phyloP scores from a whole-genome alignment of 2,113 vertebrate species.

The Elgaria multicarinata region DNA sequence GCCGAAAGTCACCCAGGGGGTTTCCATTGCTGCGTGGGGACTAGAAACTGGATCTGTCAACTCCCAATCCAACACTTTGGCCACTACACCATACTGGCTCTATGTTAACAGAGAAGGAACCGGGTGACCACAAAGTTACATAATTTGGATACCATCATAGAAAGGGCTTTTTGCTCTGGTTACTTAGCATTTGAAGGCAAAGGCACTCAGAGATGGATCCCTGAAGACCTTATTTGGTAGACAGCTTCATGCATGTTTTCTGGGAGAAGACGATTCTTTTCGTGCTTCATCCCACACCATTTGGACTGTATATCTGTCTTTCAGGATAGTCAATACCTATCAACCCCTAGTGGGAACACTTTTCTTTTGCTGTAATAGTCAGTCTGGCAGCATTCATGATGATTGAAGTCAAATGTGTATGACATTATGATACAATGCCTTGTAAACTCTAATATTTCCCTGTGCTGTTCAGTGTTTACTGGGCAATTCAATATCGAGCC shows the following conservation, averaged over 20 bases:
- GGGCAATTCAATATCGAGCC: constrained; percentile 25
- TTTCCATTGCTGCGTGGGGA: too few relatives aligned
- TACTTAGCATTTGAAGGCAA: too few relatives aligned
- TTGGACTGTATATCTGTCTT: background rate
- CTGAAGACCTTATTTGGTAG: background rate
- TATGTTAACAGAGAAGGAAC: too few relatives aligned
- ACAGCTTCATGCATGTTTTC: background rate
- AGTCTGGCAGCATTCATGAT: background rate
- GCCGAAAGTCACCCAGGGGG: too few relatives aligned
- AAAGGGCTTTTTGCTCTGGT: too few relatives aligned
- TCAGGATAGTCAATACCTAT: background rate
- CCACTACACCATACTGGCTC: too few relatives aligned
- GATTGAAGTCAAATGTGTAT: background rate
- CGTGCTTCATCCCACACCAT: background rate
- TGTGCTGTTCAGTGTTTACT: background rate
- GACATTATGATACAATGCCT: background rate
- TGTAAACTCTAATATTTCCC: background rate
- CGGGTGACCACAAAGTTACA: too few relatives aligned
- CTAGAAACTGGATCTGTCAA: too few relatives aligned
- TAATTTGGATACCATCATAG: too few relatives aligned
- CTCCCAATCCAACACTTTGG: too few relatives aligned
- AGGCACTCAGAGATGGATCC: background rate
- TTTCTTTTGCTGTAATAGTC: background rate
- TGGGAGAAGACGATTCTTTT: background rate
- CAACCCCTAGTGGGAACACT: background rate